Base-by-base conservation (phyloP, 2,797 vertebrate genomes). In the Malacoctenus gilli region DNA sequence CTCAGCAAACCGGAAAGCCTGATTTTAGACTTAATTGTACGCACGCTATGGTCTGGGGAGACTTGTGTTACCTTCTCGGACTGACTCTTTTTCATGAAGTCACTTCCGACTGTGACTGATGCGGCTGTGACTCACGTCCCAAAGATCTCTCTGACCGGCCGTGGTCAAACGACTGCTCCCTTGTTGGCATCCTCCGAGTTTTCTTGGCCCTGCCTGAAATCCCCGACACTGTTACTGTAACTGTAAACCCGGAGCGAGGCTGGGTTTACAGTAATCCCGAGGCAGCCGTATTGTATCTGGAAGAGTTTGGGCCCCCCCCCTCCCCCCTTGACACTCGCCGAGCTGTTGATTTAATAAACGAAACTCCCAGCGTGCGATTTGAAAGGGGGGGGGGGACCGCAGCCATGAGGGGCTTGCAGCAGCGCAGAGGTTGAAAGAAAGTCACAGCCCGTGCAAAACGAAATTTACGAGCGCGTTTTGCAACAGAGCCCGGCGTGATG, bases 51-150 rank as follows among this genome's bases (percentile, higher is more conserved):
- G 15, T 14, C 4, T 1, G 10, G 1, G 8, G 25, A 28, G 25
- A 28, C 9, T 28, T 28, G 9, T 19, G 2, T 6, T 14, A 40
- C 59, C 16, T 20, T 37, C 28, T 39, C 48, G 16, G 18, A 25
- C 41, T 8, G 36, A 51, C 22, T 43, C 11, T 65, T 31, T 41
- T 48, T 28, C 21, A 16, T 43, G 20, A 68, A 58, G 48, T 60
- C 42, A n/a, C n/a, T n/a, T n/a, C n/a, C n/a, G n/a, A n/a, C n/a
- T n/a, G n/a, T n/a, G n/a, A n/a, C n/a, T n/a, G n/a, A n/a, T 59
- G 72, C 68, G 66, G 22, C 52, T 38, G 40, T 89, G 87, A 89
- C 73, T 90, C 85, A 87, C 57, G 47, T 72, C 75, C 50, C 37
- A 75, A 65, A 75, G 67, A 84, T 82, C 79, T 77, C 42, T 74